A percentile compares a stretch with the other conserved stretches of the same genome.
These are phyloP conservation scores for Tachysurus vachellii DNA, from an alignment of 2,113 vertebrate genomes.

Conservation along the genomic window DNA sequence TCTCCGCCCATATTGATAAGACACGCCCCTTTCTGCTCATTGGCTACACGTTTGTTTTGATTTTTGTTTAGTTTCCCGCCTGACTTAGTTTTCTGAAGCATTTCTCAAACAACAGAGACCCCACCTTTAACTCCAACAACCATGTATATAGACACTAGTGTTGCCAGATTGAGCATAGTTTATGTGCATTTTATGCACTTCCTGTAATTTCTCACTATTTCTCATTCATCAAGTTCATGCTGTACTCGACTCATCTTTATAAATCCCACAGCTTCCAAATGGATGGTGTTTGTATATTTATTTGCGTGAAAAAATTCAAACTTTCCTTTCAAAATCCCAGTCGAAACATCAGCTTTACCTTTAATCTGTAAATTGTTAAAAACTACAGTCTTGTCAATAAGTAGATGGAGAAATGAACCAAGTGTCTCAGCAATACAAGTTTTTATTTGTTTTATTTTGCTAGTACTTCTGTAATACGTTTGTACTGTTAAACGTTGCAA, in stretches of 20 bases:
- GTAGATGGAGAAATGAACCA: too few species aligned
- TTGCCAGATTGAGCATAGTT: not conserved
- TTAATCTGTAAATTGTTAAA: too few species aligned
- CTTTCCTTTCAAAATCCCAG: too few species aligned
- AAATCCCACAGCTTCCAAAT: not conserved
- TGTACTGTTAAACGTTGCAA: not conserved
- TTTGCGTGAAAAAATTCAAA: not conserved
- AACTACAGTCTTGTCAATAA: too few species aligned
- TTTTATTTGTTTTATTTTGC: not conserved
- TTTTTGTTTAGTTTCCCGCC: too few species aligned
- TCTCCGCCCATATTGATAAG: too few species aligned
- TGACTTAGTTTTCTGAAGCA: too few species aligned
- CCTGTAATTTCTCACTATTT: not conserved
- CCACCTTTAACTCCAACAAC: too few species aligned
- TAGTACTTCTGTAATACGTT: not conserved
- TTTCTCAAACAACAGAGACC: not conserved
- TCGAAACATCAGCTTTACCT: too few species aligned
- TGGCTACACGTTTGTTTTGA: too few species aligned
- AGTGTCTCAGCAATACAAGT: too few species aligned
- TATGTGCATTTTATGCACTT: not conserved
- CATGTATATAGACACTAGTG: not conserved
- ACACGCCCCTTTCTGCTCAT: too few species aligned
- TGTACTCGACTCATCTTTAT: not conserved
- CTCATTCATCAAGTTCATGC: not conserved
- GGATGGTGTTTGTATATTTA: not conserved